phyloP scores from a whole-genome alignment of 2,888 invertebrate species.

The Cetonia aurata region DNA sequence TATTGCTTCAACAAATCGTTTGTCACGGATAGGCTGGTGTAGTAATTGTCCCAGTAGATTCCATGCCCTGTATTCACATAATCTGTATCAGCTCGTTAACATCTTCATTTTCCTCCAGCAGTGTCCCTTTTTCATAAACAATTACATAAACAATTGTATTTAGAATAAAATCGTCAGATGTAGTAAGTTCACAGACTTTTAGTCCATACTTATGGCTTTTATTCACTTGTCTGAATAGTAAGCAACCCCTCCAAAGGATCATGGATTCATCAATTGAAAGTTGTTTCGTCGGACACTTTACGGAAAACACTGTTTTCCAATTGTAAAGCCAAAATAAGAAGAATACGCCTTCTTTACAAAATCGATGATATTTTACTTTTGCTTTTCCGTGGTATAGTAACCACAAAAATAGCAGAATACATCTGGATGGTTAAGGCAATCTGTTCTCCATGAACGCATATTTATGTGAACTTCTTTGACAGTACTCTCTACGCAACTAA shows the following conservation, averaged over 20 bases:
- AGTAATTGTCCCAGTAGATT: background rate
- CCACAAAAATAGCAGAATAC: too few species aligned
- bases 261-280: background rate
- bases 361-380: too few species aligned
- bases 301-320: too few species aligned
- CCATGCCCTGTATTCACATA: background rate
- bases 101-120: background rate
- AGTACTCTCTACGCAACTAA: too few species aligned
- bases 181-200: background rate
- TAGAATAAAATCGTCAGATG: background rate
- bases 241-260: background rate
- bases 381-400: too few species aligned
- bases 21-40: conserved; percentile 6
- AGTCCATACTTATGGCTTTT: background rate
- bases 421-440: too few species aligned
- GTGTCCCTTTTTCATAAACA: background rate
- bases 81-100: background rate
- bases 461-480: too few species aligned
- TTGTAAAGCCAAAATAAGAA: too few species aligned
- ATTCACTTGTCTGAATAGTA: background rate
- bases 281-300: too few species aligned
- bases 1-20: background rate
- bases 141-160: background rate
- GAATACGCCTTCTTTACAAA: too few species aligned
- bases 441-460: too few species aligned